A percentile compares a stretch with the other conserved stretches of the same genome.
phyloP scores from a whole-genome alignment of 2,113 vertebrate species.

The Origma solitaria region DNA sequence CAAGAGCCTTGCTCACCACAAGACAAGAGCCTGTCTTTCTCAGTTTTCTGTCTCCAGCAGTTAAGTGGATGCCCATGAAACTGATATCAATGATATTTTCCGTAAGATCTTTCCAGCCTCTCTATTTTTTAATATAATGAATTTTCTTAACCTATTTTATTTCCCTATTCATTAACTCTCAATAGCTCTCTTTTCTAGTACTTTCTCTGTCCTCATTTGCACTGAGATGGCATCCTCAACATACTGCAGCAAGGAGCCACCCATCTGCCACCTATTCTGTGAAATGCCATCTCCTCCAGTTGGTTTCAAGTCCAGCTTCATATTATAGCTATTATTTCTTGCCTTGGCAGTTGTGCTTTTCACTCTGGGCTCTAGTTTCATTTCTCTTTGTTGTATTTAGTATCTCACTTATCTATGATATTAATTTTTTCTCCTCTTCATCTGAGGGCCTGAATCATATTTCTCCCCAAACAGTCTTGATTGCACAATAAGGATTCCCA shows the following conservation, averaged over 20 bases:
- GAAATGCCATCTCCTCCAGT: fast-evolving
- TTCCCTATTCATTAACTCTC: neutral
- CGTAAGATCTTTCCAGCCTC: neutral
- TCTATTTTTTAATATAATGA: neutral
- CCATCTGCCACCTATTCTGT: neutral
- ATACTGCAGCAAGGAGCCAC: neutral
- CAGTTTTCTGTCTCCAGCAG: neutral
- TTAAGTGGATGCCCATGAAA: neutral
- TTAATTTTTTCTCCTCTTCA: neutral
- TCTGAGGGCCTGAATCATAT: neutral
- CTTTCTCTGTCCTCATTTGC: neutral
- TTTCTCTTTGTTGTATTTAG: neutral
- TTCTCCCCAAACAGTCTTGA: neutral
- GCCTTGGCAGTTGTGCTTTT: neutral
- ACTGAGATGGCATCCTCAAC: neutral
- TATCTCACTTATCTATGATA: neutral
- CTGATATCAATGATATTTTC: neutral
- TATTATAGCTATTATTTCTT: neutral
- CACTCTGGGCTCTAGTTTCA: neutral
- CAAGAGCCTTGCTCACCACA: neutral
- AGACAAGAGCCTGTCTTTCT: neutral
- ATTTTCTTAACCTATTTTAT: neutral
- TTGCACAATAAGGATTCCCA: neutral
- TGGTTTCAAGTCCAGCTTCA: neutral
- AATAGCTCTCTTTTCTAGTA: neutral